A percentile compares a stretch with the other conserved stretches of the same genome.
Evolutionary conservation across 2,888 invertebrate genomes (phyloP).

Genomic region (Taphrorychus bicolor): DNA sequence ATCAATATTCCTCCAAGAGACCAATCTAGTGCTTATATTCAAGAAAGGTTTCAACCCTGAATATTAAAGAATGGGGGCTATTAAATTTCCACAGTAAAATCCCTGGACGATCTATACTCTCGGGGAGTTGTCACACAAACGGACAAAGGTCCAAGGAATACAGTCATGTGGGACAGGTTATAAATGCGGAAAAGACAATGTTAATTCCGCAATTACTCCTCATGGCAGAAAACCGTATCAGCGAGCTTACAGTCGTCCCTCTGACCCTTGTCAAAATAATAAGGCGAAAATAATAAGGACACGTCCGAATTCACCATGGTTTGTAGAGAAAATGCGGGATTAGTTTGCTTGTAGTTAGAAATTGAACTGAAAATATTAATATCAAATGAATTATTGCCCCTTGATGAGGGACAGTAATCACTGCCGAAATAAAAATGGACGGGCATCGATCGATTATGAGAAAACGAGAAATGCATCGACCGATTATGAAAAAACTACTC

Average conservation of each 20-base stretch:
- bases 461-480: too few relatives aligned
- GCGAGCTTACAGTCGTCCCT: slow-evolving; percentile 14
- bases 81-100: background rate
- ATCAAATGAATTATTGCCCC: too few relatives aligned
- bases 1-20: too few relatives aligned
- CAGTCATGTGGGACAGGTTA: slow-evolving; percentile 16
- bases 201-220: slow-evolving; percentile 24
- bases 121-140: background rate
- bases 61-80: background rate
- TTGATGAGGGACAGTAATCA: too few relatives aligned
- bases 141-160: slow-evolving; percentile 11
- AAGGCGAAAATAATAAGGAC: slow-evolving; percentile 17
- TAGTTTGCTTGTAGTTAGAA: too few relatives aligned
- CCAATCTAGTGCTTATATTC: too few relatives aligned
- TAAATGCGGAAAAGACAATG: slow-evolving; percentile 26
- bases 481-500: too few relatives aligned
- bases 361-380: too few relatives aligned
- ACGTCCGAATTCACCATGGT: background rate
- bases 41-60: too few relatives aligned
- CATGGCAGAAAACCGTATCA: slow-evolving; percentile 13
- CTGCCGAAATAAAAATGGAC: too few relatives aligned
- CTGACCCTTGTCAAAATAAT: slow-evolving; percentile 22
- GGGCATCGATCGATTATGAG: too few relatives aligned
- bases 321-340: too few relatives aligned
- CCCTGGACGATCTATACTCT: background rate